Evolutionary conservation across 2,888 invertebrate genomes (phyloP), one percentile per base, ranked within the genome.

Genomic region (Linnaemya vulpina): DNA sequence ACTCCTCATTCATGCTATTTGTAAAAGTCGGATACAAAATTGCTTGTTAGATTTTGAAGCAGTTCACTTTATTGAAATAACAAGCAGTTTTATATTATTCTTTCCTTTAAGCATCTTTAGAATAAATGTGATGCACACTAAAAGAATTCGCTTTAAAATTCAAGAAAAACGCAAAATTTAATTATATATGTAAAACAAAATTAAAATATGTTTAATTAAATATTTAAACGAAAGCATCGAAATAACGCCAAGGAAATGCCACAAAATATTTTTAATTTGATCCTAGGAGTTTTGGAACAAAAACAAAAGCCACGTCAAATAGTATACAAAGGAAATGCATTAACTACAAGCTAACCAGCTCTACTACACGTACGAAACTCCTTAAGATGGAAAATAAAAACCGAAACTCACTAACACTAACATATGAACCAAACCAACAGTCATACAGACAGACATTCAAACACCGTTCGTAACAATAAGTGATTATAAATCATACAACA

Each of bases 391-490:
- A 55, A 20, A 62, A 10, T 22, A 5, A 55, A 15, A 62, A 10
- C 17, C 22, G 25, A 38, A 73, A 17, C 71, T 86, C 87, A 88
- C 88, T 86, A 76, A 46, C 63, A 75, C 35, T 22, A 3, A 63
- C 77, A 82, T 25, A 77, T 58, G n/a, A 30, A 40, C 46, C 25
- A 63, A 53, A 65, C 63, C 17, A 65, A 73, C 49, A 81, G 60
- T 43, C 71, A 76, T 15, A 38, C 78, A 79, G 60, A 53, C 62
- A 83, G 49, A 74, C 87, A 87, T 90, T 86, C 87, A 89, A 89
- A 90, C 91, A 90, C 91, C 90, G 90, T 90, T 90, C 89, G 90
- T 89, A 90, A 91, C 91, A 91, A 90, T 90, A 87, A 90, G 90
- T 90, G 90, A 90, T 90, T 90, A 87, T 91, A 90, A 91, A 91